phyloP scores from a whole-genome alignment of 2,113 vertebrate genomes.

The Rhadina sibilatrix region DNA sequence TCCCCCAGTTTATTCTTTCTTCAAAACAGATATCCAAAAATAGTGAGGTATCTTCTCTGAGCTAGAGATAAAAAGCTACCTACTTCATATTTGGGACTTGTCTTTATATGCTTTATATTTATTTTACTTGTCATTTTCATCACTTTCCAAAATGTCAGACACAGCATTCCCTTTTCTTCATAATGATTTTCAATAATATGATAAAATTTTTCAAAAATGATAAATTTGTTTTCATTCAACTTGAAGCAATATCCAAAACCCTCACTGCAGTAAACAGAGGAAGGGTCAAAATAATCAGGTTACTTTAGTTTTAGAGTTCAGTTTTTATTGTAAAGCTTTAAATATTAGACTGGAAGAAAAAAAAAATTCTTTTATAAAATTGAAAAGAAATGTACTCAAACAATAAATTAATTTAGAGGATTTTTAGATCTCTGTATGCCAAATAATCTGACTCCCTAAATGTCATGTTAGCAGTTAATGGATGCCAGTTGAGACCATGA shows the following conservation, averaged over 20 bases:
- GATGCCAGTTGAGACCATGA: not conserved
- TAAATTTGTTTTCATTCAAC: not conserved
- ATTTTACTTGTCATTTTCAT: not conserved
- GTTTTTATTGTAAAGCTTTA: not conserved
- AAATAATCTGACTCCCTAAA: not conserved
- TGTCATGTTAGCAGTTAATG: not conserved
- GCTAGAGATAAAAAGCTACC: not conserved
- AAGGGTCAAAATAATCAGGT: not conserved
- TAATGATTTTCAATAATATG: not conserved
- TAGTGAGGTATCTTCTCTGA: not conserved
- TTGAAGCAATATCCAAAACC: not conserved
- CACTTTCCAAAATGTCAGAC: not conserved
- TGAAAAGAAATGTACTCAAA: not conserved
- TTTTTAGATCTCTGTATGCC: not conserved
- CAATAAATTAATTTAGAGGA: not conserved
- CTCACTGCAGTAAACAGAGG: not conserved
- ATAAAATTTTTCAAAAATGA: too few relatives aligned
- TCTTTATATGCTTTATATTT: not conserved
- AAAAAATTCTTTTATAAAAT: not conserved
- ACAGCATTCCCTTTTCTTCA: not conserved
- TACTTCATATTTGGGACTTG: not conserved
- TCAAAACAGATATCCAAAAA: not conserved
- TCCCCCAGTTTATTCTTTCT: not conserved
- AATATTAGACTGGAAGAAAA: not conserved
- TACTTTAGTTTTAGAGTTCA: not conserved